Base-by-base conservation (phyloP, 2,113 vertebrate species). In the Lamprologus speciosus region DNA sequence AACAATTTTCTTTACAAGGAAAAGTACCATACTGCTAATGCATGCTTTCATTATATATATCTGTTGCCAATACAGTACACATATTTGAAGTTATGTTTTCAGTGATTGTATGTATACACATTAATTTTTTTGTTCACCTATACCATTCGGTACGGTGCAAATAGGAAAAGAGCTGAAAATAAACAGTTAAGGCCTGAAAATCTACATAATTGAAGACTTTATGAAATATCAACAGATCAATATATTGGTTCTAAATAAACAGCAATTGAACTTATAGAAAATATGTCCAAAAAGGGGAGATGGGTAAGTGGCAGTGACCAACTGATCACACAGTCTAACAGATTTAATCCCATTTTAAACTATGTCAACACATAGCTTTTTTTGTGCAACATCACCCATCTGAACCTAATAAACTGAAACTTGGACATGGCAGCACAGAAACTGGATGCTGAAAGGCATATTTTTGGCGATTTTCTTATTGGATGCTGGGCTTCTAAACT, bases 11-110 rank as follows among this genome's bases (percentile, higher is more conserved):
- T 8, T 83, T 19, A 58, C 7, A 40, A 65, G 40, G 79, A 85
- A 63, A 85, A 53, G 31, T 33, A 85, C 57, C 31, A 7, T 82
- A 85, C 70, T 50, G 70, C 9, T 12, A 31, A 82, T 50, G 40
- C 88, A 88, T 91, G 88, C 88, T 88, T 79, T 80, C 37, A 73
- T 82, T 63, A 35, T 54, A 86, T 14, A 63, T 47, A 50, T 81
- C n/a, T 45, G 45, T 54, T 82, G 35, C 8, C 19, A 78, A 35
- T 87, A 84, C 45, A 78, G 45, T 70, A 68, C 11, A 26, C 35
- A 60, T 75, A 31, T 37, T 37, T 83, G 31, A 78, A 50, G 42
- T 31, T 78, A 17, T 80, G 53, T 10, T 17, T 57, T 55, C 33
- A 57, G 37, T 42, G 35, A 81, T 7, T 81, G 7, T 42, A 81